phyloP scores from a whole-genome alignment of 2,113 vertebrate genomes.

The Nothoprocta perdicaria region DNA sequence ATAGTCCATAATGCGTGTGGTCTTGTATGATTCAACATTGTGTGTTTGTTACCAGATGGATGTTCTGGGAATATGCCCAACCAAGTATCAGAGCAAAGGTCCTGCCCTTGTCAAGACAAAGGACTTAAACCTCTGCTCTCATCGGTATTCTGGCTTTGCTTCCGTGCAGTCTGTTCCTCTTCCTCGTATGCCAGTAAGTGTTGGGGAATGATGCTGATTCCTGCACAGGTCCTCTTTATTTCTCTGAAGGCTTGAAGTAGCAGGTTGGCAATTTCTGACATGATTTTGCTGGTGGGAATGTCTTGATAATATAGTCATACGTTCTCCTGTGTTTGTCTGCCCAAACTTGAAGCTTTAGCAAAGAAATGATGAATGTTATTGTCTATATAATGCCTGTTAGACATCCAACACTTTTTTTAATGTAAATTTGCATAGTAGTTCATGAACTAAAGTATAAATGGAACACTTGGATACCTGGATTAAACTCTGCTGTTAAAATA shows the following conservation, averaged over 20 bases:
- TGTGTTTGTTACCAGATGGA: slow-evolving; percentile 75
- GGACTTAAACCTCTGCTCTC: slow-evolving; percentile 81
- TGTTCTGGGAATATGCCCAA: slow-evolving; percentile 83
- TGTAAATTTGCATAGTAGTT: background rate
- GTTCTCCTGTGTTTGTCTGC: background rate
- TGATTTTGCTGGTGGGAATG: background rate
- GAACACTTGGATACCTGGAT: background rate
- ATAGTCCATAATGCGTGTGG: background rate
- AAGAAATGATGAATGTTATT: background rate
- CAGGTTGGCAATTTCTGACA: background rate
- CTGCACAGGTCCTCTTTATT: background rate
- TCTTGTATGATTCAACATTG: background rate
- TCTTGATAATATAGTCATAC: background rate
- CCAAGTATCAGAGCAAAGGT: slow-evolving; percentile 79
- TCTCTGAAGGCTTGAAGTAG: background rate
- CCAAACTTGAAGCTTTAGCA: background rate
- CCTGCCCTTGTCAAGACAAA: slow-evolving; percentile 77
- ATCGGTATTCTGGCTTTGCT: slow-evolving; percentile 69
- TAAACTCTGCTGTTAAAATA: background rate
- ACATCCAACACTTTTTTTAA: background rate
- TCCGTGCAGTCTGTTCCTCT: slow-evolving; percentile 78
- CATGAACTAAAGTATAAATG: background rate
- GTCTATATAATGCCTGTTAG: background rate
- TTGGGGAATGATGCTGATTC: background rate
- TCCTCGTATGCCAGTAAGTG: slow-evolving; percentile 75